Conservation (phyloP, 2,888 invertebrate species). For the Pseudococcus viburni region DNA sequence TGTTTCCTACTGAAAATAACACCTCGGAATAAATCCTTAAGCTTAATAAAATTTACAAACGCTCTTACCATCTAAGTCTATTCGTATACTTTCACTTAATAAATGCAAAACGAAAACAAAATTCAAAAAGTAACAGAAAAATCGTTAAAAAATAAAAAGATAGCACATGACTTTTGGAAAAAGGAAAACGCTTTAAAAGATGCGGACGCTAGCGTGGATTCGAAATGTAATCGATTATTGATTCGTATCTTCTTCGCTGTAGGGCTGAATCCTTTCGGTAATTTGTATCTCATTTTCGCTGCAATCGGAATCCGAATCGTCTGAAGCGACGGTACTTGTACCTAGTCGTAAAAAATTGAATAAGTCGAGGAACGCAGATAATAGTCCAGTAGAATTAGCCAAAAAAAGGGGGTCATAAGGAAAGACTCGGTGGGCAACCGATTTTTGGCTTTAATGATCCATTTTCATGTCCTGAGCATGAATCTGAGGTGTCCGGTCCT, state of each 20-base stretch:
- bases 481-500: no score
- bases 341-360: not conserved
- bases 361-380: not conserved
- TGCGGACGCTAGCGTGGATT: conserved; percentile 1
- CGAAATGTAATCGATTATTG: conserved; percentile 49
- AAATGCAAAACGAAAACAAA: conserved; percentile 56
- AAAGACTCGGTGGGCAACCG: no score
- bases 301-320: conserved; percentile 63
- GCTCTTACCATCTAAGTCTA: not conserved
- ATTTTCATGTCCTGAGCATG: no score
- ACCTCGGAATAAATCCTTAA: conserved; percentile 38
- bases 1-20: not conserved
- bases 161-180: conserved; percentile 43
- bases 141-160: conserved; percentile 19
- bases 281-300: conserved; percentile 64
- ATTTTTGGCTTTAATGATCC: no score
- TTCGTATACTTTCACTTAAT: conserved; percentile 57
- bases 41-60: conserved; percentile 16
- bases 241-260: conserved; percentile 64
- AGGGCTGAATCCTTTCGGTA: conserved; percentile 60
- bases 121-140: conserved; percentile 48
- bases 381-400: no score
- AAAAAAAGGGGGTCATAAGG: no score
- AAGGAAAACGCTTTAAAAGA: conserved; percentile 4
- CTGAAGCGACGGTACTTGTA: conserved; percentile 47